Evolutionary conservation across 2,797 vertebrate species (phyloP).

Genomic region (Alauda arvensis): DNA sequence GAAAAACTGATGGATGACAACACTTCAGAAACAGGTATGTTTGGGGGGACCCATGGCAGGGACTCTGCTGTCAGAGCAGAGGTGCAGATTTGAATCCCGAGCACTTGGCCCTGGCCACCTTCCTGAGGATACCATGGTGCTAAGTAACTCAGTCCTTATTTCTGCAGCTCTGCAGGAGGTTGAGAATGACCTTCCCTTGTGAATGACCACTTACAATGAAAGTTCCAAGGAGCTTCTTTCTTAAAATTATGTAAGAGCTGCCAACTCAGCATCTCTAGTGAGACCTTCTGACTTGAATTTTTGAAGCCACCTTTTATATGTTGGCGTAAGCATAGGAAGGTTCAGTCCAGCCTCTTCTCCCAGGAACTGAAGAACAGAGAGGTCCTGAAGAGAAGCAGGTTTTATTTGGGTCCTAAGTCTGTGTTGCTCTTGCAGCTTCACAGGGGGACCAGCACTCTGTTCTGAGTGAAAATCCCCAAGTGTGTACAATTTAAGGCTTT

Average conservation of each 20-base stretch:
- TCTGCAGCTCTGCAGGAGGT: background rate
- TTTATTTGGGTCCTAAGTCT: background rate
- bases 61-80: background rate
- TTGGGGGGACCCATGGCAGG: background rate
- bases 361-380: background rate
- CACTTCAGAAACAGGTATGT: slow-evolving; percentile 70
- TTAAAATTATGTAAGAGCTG: background rate
- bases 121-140: background rate
- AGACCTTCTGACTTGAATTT: background rate
- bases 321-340: background rate
- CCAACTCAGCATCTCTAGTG: background rate
- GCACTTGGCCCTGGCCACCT: background rate
- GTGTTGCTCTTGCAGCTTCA: background rate
- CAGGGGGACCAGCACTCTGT: background rate
- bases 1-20: slow-evolving; percentile 67
- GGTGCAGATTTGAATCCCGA: background rate
- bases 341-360: background rate
- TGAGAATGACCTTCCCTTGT: background rate
- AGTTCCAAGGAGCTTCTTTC: background rate
- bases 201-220: background rate
- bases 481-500: background rate
- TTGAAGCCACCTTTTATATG: background rate
- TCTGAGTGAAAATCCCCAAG: background rate
- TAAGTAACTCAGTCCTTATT: background rate
- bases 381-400: background rate